Base-by-base conservation (phyloP, 2,888 invertebrate species). In the Scotopteryx bipunctaria region DNA sequence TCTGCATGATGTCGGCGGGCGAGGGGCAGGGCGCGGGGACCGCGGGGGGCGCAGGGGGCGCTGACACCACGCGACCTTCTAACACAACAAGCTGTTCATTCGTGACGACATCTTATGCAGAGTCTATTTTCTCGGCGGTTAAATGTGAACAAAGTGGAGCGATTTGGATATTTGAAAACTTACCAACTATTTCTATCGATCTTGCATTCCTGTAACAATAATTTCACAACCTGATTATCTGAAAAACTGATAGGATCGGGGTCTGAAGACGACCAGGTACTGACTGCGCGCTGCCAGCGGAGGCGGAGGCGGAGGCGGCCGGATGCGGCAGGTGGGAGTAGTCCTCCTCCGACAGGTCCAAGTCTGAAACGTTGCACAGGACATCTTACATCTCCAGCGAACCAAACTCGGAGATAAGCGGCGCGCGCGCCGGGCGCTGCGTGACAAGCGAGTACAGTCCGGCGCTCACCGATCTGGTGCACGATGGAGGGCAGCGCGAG, bases 1-100 rank as follows among this genome's bases (percentile, higher is more conserved):
- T 86, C 62, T 91, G 92, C 78, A 92, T 72, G 69, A 92, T 92
- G 78, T 92, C 92, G 15, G 81, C 82, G 51, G 78, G 69, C 47
- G 59, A 66, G 49, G 66, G 66, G 56, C 38, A 43, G 53, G 54
- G 36, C 21, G 50, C 35, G 45, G 50, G 23, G 19, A 33, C 40
- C 13, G 54, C 25, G 40, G 49, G 45, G 45, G 31, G 55, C 31
- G 58, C 21, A 53, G 37, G 53, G 50, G 32, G 8, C 21, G 13
- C 14, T 14, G 35, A n/a, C 0, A 2, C n/a, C n/a, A n/a, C 25
- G 9, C 4, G 1, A n/a, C 9, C 2, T 9, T 25, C n/a, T 9
- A 23, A 23, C 23, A 23, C 2, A 21, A 21, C 8, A 23, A 23
- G 17, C 16, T 27, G 58, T 69, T n/a, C n/a, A n/a, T n/a, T n/a